These are phyloP conservation scores for Nylanderia fulva DNA, from an alignment of 1,140 invertebrate genomes.

Conservation along the genomic window DNA sequence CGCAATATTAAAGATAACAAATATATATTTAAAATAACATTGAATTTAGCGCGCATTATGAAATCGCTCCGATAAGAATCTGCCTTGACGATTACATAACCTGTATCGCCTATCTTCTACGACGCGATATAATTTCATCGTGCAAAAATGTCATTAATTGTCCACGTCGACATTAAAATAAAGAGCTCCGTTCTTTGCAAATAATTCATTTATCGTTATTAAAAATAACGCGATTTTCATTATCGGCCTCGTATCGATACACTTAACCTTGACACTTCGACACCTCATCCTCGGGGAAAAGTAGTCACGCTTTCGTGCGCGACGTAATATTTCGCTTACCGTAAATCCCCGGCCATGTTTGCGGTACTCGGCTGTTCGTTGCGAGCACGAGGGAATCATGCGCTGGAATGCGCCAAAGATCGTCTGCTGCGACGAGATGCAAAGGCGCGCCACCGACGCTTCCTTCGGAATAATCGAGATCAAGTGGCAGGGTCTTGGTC, in stretches of 20 bases:
- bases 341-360: constrained; percentile 66
- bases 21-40: neutral
- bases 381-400: neutral
- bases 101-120: constrained; percentile 14
- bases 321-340: constrained; percentile 54
- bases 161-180: neutral
- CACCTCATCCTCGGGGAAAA: neutral
- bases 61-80: constrained; percentile 23
- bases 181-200: neutral
- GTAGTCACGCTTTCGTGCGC: too few species aligned
- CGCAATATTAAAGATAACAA: neutral
- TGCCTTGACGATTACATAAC: constrained; percentile 59
- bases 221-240: neutral
- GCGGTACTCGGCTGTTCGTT: neutral
- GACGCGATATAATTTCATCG: neutral
- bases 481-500: constrained; percentile 22
- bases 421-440: neutral
- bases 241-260: neutral
- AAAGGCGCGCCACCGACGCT: constrained; percentile 29
- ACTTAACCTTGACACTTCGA: constrained; percentile 11
- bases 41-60: neutral
- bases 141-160: neutral
- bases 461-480: neutral
- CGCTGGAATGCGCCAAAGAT: neutral
- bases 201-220: neutral